Evolutionary conservation across 2,113 vertebrate species (phyloP), one percentile per base, ranked within the genome.

Genomic region (Steatornis caripensis): DNA sequence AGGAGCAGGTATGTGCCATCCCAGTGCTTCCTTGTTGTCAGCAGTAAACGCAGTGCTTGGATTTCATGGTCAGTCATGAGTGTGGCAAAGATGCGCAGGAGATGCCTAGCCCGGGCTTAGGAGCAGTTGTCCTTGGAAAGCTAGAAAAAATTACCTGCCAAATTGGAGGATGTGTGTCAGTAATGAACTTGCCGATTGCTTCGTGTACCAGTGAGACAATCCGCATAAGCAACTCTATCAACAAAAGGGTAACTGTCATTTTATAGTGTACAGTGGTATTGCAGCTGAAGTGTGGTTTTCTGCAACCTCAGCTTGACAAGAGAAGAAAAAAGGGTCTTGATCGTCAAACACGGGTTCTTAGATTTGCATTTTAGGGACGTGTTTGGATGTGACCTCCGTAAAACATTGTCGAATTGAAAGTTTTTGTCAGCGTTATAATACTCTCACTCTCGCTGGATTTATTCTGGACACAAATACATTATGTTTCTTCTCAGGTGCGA

Each of bases 1-100:
- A 99, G 95, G 99, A 99, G 90, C 98, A 98, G 97, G 98, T 99
- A 95, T 2, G 89, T 79, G 34, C 43, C 18, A 3, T 32, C 48
- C 53, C 51, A 7, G 16, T 1, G 19, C 69, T 70, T 41, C 61
- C 9, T 36, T 69, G 10, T 21, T 32, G 55, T 45, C 41, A 11
- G 18, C 4, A 60, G 36, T 21, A 36, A 62, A 46, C 21, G 27
- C 49, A 37, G 39, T 32, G 17, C 29, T 66, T 32, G 76, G 10
- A 8, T 24, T 70, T 32, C 15, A 0, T 36, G 34, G 36, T 39
- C 37, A 12, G 1, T 54, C 6, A 5, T 3, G 22, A 27, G 32
- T 5, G 0, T 32, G 30, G 45, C 12, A 27, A 32, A 37, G 37
- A 64, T 34, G 29, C 19, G 37, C 27, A 30, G 71, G 20, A 53